Percentiles rank a stretch among this genome's conserved stretches.
Evolutionary conservation across 2,797 vertebrate genomes (phyloP).

Genomic region (Lacerta bilineata): DNA sequence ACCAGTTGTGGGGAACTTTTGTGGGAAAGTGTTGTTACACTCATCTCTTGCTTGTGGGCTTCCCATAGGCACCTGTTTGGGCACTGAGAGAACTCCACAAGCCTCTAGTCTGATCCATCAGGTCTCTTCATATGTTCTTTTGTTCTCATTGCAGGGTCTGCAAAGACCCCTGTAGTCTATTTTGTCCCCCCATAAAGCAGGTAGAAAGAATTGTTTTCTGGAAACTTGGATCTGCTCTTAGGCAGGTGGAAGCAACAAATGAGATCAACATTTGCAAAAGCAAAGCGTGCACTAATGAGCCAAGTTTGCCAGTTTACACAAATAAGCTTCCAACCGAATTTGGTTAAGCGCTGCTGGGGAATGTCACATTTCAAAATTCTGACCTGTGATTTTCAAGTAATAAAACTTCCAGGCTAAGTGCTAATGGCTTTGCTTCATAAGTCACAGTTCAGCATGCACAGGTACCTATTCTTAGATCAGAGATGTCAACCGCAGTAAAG

Average conservation of each 20-base stretch:
- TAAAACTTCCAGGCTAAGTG: slow-evolving; percentile 31
- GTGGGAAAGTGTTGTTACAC: too few species aligned
- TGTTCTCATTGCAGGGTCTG: background rate
- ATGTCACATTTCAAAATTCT: slow-evolving; percentile 28
- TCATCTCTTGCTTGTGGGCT: background rate
- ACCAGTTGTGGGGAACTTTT: too few species aligned
- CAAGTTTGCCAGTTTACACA: background rate
- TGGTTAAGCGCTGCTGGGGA: background rate
- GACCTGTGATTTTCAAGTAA: slow-evolving; percentile 21
- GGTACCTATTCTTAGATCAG: slow-evolving; percentile 48
- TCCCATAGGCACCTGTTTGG: background rate
- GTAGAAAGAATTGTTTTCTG: background rate
- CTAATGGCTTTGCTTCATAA: background rate
- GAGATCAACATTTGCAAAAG: slow-evolving; percentile 24
- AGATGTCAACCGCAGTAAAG: slow-evolving; percentile 32
- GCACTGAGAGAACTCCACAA: background rate
- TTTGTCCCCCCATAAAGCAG: background rate
- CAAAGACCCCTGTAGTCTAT: background rate
- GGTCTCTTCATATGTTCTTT: background rate
- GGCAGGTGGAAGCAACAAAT: background rate
- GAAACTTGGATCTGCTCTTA: background rate
- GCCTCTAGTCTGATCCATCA: background rate
- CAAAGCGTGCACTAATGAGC: background rate
- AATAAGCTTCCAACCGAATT: background rate
- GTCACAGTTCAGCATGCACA: slow-evolving; percentile 17